Evolutionary conservation across 1,140 invertebrate species (phyloP).

Genomic region (Tetragonula clypearis): DNA sequence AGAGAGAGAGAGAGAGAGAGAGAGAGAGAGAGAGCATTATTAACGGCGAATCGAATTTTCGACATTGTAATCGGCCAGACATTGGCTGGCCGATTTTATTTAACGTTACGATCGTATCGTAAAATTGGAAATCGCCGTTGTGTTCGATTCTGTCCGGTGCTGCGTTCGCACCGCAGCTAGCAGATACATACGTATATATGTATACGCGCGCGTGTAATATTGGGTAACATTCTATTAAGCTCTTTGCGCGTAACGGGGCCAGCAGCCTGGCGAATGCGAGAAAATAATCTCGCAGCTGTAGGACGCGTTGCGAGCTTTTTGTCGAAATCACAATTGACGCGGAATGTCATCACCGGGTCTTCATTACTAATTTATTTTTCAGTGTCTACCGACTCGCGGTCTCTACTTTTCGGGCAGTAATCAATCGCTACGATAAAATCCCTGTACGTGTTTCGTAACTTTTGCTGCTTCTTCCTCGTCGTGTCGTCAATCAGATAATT

Average conservation of each 20-base stretch:
- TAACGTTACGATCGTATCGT: constrained; percentile 50
- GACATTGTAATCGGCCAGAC: constrained; percentile 11
- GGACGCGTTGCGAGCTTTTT: background rate
- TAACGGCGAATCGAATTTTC: constrained; percentile 51
- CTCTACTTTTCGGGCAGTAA: constrained; percentile 39
- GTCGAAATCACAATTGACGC: background rate
- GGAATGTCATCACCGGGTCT: constrained; percentile 29
- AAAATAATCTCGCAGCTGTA: constrained; percentile 3
- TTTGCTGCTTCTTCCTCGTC: background rate
- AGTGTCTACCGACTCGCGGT: constrained; percentile 43
- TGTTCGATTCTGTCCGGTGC: background rate
- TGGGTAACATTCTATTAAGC: constrained; percentile 19
- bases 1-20: no score
- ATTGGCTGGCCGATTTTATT: constrained; percentile 27
- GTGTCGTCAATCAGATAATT: background rate
- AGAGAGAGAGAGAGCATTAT: constrained; percentile 7
- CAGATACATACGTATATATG: no score
- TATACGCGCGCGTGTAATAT: no score
- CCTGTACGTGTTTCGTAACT: background rate
- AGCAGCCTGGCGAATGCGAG: background rate
- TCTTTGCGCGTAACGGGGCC: background rate
- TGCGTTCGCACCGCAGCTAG: background rate
- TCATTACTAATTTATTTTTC: constrained; percentile 63
- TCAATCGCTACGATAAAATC: constrained; percentile 46
- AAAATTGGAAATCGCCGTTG: constrained; percentile 47